Conservation (phyloP, 2,113 vertebrate species). For the Syrrhaptes paradoxus region DNA sequence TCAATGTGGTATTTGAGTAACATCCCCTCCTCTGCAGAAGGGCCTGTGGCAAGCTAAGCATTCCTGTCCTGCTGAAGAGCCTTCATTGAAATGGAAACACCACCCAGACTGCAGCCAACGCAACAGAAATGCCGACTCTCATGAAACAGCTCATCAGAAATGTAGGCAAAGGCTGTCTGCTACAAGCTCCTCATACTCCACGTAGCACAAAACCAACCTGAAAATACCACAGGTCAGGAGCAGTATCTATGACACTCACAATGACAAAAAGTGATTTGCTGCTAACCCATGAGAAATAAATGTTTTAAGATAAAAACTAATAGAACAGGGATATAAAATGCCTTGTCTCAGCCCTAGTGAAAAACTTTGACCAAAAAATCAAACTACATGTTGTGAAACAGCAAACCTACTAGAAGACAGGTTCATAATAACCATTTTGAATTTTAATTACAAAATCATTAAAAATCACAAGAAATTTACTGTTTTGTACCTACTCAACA, state of each 20-base stretch:
- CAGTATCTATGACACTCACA: background rate
- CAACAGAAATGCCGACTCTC: background rate
- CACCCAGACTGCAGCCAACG: background rate
- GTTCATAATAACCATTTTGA: background rate
- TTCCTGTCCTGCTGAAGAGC: background rate
- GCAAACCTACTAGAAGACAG: constrained; percentile 6
- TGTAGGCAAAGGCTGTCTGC: background rate
- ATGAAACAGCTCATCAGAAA: background rate
- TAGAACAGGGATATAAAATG: background rate
- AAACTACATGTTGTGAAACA: background rate
- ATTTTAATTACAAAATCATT: constrained; percentile 49
- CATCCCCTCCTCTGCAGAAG: background rate
- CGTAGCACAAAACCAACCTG: background rate
- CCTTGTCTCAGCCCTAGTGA: background rate
- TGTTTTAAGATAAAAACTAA: background rate
- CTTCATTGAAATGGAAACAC: background rate
- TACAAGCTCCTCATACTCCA: background rate
- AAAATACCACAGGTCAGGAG: background rate
- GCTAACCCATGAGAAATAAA: background rate
- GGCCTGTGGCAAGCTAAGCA: background rate
- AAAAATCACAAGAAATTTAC: background rate
- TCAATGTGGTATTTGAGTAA: background rate
- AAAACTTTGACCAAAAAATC: background rate
- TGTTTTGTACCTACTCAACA: background rate
- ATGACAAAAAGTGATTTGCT: background rate